phyloP scores from a whole-genome alignment of 2,888 invertebrate genomes.

The Meiosimyza decipiens region DNA sequence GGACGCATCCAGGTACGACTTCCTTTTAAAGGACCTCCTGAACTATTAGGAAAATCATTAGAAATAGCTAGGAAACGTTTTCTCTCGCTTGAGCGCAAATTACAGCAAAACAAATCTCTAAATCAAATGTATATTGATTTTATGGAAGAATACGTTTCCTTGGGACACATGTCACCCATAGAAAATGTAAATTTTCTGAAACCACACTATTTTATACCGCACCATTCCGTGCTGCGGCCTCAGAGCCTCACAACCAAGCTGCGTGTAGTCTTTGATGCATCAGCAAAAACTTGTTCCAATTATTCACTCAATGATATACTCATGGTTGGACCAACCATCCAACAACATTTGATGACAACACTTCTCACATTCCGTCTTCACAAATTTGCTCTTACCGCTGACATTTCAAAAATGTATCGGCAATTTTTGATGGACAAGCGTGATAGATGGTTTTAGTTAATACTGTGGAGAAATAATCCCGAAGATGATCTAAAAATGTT shows the following conservation, averaged over 20 bases:
- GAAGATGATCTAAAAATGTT: too few relatives aligned
- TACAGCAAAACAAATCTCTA: not conserved
- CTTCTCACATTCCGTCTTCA: not conserved
- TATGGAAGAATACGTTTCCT: slow-evolving; percentile 3
- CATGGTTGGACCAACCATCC: not conserved
- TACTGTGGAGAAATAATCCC: too few relatives aligned
- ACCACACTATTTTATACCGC: slow-evolving; percentile 5
- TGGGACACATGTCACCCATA: slow-evolving; percentile 10
- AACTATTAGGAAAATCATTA: not conserved
- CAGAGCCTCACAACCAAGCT: not conserved
- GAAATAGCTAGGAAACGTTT: not conserved
- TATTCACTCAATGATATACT: not conserved
- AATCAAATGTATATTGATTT: not conserved
- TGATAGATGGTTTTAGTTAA: not conserved
- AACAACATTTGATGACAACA: slow-evolving; percentile 21
- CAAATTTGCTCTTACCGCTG: slow-evolving; percentile 9
- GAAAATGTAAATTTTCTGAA: not conserved
- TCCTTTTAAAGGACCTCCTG: slow-evolving; percentile 1
- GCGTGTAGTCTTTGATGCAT: not conserved
- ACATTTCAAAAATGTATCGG: slow-evolving; percentile 8
- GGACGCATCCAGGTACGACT: too few relatives aligned
- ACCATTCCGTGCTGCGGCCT: not conserved
- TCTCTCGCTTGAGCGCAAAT: not conserved
- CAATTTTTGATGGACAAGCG: not conserved
- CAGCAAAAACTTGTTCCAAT: slow-evolving; percentile 2